These are phyloP conservation scores for Glyphotaelius pellucidus DNA, from an alignment of 2,888 invertebrate genomes.

Conservation along the genomic window DNA sequence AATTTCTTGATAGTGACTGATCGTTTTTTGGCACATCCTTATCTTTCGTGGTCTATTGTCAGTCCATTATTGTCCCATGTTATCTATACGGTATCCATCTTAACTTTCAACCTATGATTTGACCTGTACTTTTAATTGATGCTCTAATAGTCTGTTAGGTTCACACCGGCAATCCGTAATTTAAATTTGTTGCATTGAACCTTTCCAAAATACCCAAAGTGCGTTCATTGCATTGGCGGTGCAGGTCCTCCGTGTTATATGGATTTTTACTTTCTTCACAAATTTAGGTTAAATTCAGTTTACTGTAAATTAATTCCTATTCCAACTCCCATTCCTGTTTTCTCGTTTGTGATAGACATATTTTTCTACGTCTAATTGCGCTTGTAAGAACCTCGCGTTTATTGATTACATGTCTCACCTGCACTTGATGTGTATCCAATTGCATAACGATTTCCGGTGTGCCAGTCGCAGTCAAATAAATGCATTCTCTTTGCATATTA, in stretches of 20 bases:
- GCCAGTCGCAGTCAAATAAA: conserved; percentile 14
- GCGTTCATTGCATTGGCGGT: background rate
- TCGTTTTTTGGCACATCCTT: too few species aligned
- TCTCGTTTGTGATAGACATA: background rate
- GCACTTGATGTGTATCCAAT: background rate
- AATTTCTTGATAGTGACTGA: too few species aligned
- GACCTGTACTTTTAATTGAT: too few species aligned
- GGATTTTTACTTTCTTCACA: background rate
- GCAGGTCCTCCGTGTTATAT: background rate
- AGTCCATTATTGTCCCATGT: too few species aligned
- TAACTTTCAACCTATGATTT: too few species aligned
- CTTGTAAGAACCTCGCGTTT: background rate
- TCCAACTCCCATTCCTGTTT: background rate
- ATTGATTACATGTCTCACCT: background rate
- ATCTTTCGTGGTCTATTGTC: too few species aligned
- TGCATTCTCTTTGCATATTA: conserved; percentile 10
- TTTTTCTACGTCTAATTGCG: background rate
- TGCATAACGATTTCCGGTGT: conserved; percentile 40
- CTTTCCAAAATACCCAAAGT: too few species aligned
- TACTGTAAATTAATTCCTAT: background rate
- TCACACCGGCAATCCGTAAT: too few species aligned
- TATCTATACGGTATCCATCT: too few species aligned
- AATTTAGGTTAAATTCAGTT: too few species aligned
- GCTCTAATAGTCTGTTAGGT: too few species aligned
- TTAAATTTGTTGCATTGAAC: too few species aligned